Percentiles rank a stretch among this genome's conserved stretches.
phyloP scores from a whole-genome alignment of 2,888 invertebrate species.

The Protodeltote pygarga region DNA sequence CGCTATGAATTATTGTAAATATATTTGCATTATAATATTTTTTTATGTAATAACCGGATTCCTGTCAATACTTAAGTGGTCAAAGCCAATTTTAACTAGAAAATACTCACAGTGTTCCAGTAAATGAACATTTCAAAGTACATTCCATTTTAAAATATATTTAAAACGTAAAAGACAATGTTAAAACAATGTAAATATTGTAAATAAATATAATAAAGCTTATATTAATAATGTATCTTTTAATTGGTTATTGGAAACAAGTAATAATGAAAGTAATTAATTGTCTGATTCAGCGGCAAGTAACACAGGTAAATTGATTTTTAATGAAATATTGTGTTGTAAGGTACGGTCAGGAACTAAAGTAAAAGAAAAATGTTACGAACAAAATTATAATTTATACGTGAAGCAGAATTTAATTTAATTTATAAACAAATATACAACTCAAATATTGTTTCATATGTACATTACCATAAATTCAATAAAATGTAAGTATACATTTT shows the following conservation, averaged over 20 bases:
- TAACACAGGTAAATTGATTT: not conserved
- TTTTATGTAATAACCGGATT: no score
- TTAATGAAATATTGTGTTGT: not conserved
- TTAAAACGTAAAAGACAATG: slow-evolving; percentile 7
- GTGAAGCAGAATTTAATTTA: no score
- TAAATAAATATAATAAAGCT: slow-evolving; percentile 35
- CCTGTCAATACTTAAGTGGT: no score
- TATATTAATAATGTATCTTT: slow-evolving; percentile 17
- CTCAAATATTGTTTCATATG: no score
- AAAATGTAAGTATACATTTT: no score
- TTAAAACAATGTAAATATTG: slow-evolving; percentile 35
- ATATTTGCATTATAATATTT: no score
- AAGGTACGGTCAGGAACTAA: no score
- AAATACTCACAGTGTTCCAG: slow-evolving; percentile 13
- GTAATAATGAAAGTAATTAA: not conserved
- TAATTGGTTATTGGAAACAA: slow-evolving; percentile 30
- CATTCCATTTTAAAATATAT: slow-evolving; percentile 33
- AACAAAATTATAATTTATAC: no score
- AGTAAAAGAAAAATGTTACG: no score
- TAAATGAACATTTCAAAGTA: slow-evolving; percentile 24
- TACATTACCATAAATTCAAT: no score
- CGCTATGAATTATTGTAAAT: no score
- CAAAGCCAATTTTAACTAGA: not conserved
- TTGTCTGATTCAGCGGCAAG: not conserved
- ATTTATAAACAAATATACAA: no score